Evolutionary conservation across 2,888 invertebrate species (phyloP).

Genomic region (Ernsta delagoae): DNA sequence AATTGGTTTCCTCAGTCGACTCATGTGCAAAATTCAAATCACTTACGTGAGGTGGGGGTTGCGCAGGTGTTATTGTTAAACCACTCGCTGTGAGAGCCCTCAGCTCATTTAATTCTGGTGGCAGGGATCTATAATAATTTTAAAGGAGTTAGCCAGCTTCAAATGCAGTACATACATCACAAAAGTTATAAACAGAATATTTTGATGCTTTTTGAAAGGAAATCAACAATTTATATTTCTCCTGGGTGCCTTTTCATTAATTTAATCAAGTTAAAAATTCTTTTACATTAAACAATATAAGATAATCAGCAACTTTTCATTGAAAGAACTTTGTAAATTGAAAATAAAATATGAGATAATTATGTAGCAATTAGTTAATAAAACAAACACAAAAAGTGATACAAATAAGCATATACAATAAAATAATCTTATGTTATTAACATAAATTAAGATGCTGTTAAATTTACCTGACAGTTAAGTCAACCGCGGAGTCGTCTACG

Average conservation of each 20-base stretch:
- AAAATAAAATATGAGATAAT: no score
- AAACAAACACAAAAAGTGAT: background rate
- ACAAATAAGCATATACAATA: no score
- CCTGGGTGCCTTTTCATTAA: no score
- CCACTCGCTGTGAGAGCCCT: constrained; percentile 86
- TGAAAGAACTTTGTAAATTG: no score
- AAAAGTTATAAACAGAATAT: background rate
- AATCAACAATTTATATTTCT: no score
- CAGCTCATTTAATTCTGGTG: constrained; percentile 83
- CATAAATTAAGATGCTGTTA: constrained; percentile 22
- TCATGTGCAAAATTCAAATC: constrained; percentile 7
- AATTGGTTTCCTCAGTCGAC: no score
- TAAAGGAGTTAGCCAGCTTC: no score
- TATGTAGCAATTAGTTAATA: background rate
- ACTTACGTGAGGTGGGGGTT: constrained; percentile 83
- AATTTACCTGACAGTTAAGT: constrained; percentile 92
- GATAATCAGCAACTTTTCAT: no score
- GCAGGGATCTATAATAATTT: constrained; percentile 64
- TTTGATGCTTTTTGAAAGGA: no score
- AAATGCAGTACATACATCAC: background rate
- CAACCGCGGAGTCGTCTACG: constrained; percentile 94
- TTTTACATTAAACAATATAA: no score
- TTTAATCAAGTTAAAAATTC: no score
- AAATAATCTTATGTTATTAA: background rate
- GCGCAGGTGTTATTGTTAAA: constrained; percentile 86